phyloP scores from a whole-genome alignment of 2,888 invertebrate species.

The Peribatodes rhomboidaria region DNA sequence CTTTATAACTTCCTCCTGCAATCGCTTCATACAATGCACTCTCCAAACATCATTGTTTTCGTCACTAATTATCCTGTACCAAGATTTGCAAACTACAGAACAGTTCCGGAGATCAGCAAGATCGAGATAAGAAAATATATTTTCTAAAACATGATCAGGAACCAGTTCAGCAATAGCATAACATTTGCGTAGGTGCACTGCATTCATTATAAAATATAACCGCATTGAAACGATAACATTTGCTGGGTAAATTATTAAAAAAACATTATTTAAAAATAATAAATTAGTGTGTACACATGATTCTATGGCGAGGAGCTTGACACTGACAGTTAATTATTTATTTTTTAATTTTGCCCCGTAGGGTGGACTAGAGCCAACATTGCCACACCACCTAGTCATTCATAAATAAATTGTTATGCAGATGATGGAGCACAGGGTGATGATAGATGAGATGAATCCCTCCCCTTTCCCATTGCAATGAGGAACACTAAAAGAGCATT shows the following conservation, averaged over 20 bases:
- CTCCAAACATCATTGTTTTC: conserved; percentile 99
- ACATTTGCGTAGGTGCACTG: conserved; percentile 68
- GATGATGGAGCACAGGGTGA: no score
- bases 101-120: conserved; percentile 95
- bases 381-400: no score
- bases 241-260: conserved; percentile 18
- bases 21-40: conserved; percentile 93
- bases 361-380: no score
- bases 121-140: conserved; percentile 96
- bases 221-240: conserved; percentile 46
- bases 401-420: no score
- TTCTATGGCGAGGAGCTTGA: not conserved
- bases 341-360: no score
- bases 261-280: conserved; percentile 21
- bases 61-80: conserved; percentile 96
- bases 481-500: no score
- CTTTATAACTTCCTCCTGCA: conserved; percentile 94
- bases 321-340: conserved; percentile 1
- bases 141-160: conserved; percentile 94
- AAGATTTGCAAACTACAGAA: conserved; percentile 96
- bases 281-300: conserved; percentile 19
- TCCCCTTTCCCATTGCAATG: no score
- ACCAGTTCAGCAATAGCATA: conserved; percentile 88
- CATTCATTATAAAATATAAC: conserved; percentile 55
- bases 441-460: no score